Evolutionary conservation across 2,888 invertebrate genomes (phyloP).

Genomic region (Sepiola atlantica): DNA sequence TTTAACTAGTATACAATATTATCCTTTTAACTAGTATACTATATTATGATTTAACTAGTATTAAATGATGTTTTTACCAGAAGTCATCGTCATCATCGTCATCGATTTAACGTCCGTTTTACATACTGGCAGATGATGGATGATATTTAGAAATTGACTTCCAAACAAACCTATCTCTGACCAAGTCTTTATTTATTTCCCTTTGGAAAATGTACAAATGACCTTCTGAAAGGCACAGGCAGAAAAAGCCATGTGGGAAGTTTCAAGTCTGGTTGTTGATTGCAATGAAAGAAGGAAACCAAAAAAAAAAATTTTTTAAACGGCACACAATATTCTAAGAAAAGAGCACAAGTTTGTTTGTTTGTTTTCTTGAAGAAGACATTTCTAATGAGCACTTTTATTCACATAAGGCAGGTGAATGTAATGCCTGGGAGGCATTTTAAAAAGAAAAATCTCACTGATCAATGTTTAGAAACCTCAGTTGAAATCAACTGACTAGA

Average conservation of each 20-base stretch:
- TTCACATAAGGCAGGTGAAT: slow-evolving; percentile 21
- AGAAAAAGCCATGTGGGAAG: background rate
- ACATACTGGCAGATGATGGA: too few relatives aligned
- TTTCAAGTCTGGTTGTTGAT: slow-evolving; percentile 3
- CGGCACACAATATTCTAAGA: background rate
- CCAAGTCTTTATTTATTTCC: too few relatives aligned
- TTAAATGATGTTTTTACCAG: too few relatives aligned
- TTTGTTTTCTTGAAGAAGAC: background rate
- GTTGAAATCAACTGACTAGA: background rate
- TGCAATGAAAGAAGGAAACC: background rate
- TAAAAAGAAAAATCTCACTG: background rate
- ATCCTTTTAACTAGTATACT: too few relatives aligned
- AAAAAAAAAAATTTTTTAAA: background rate
- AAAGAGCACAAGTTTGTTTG: background rate
- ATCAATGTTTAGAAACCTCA: background rate
- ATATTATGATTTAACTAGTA: too few relatives aligned
- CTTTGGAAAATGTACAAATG: background rate
- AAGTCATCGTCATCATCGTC: too few relatives aligned
- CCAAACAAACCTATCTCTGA: too few relatives aligned
- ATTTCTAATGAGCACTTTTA: background rate
- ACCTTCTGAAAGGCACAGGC: background rate
- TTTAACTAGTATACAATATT: too few relatives aligned
- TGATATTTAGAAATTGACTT: too few relatives aligned
- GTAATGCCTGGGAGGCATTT: background rate
- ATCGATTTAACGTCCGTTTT: too few relatives aligned